Base-by-base conservation (phyloP, 2,113 vertebrate genomes). In the Pluvialis apricaria region DNA sequence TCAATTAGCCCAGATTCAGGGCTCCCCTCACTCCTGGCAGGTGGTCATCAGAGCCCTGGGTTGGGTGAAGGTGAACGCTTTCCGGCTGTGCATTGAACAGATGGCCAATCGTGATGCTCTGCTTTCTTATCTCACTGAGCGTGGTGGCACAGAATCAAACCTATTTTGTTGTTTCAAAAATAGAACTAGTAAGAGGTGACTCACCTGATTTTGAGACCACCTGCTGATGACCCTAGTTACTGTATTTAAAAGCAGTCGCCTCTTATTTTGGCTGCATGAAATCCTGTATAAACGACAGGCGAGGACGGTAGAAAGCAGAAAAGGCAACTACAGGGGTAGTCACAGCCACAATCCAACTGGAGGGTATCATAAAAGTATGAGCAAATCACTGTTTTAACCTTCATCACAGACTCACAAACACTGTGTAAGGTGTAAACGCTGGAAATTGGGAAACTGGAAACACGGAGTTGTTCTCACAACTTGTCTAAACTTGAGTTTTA, bases 401-500 rank as follows among this genome's bases (percentile, higher is more conserved):
- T 54, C 49, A 24, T 44, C 78, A n/a, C 18, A 61, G 66, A 60
- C 3, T 8, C n/a, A 76, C 32, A 60, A 55, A 58, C 31, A 6
- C 38, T 4, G 5, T 0, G 0, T 44, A 22, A 87, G 42, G 6
- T 40, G 52, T 19, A 66, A 86, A 73, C 3, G 7, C n/a, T 78
- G 75, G 44, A 82, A 86, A 81, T 0, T 19, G 42, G 44, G 64
- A 93, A 68, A 83, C 42, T 71, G 65, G 60, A 89, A 77, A 64
- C 52, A 21, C 55, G 10, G 40, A 29, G 32, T 18, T 85, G 18
- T 70, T 82, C 80, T 61, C 49, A 28, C 14, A 65, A 21, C 83
- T 85, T 94, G 81, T 58, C 14, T 6, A 54, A 94, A 87, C 86
- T 82, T 87, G 81, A 91, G 17, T 87, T 89, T 69, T 85, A 29